Evolutionary conservation across 2,888 invertebrate genomes (phyloP).

Genomic region (Carpatolechia fugitivella): DNA sequence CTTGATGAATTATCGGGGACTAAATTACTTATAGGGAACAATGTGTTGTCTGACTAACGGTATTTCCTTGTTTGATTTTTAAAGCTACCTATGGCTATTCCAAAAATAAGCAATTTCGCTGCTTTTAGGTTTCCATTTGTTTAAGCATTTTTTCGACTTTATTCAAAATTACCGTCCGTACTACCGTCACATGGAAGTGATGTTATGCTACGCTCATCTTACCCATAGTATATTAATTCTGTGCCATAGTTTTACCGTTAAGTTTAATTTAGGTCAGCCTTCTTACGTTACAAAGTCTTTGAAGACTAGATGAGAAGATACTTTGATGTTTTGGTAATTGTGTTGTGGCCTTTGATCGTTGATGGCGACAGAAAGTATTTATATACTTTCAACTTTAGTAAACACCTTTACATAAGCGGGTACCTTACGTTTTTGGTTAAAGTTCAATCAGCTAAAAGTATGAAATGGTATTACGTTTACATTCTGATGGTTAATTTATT

Average conservation of each 20-base stretch:
- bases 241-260: too few relatives aligned
- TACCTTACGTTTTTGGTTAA: too few relatives aligned
- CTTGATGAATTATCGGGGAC: slow-evolving; percentile 7
- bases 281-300: slow-evolving; percentile 15
- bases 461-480: background rate
- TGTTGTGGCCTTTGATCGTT: background rate
- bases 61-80: background rate
- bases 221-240: too few relatives aligned
- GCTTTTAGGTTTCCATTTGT: too few relatives aligned
- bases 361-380: background rate
- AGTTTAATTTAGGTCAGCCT: background rate
- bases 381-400: background rate
- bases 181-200: too few relatives aligned
- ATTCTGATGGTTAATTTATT: background rate
- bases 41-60: background rate
- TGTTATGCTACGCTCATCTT: too few relatives aligned
- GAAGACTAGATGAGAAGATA: too few relatives aligned
- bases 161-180: too few relatives aligned
- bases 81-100: too few relatives aligned
- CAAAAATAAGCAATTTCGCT: background rate
- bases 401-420: too few relatives aligned
- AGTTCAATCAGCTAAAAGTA: background rate
- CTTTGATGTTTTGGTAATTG: slow-evolving; percentile 3
- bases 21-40: background rate
- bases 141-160: too few relatives aligned